Conservation (phyloP, 1,140 invertebrate genomes). For the Onthophagus taurus region DNA sequence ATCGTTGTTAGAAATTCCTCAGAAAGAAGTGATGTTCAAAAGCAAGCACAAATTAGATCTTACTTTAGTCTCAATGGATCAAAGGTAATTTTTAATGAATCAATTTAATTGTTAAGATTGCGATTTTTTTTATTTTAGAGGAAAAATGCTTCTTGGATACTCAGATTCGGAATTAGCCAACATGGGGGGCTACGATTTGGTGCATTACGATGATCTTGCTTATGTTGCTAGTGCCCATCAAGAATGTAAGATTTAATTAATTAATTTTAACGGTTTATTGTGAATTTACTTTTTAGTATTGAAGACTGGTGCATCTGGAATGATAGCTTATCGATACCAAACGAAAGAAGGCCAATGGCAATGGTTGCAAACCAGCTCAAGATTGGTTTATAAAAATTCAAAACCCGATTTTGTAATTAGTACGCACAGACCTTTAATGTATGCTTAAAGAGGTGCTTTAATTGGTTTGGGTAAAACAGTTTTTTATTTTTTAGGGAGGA, state of each 20-base stretch:
- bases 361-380: constrained; percentile 95
- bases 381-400: constrained; percentile 97
- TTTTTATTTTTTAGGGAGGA: constrained; percentile 70
- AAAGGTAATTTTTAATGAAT: constrained; percentile 50
- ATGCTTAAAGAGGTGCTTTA: constrained; percentile 40
- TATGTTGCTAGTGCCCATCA: constrained; percentile 98
- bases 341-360: constrained; percentile 93
- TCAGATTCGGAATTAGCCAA: constrained; percentile 84
- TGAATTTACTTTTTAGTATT: constrained; percentile 57
- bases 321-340: constrained; percentile 95
- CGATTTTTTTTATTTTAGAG: constrained; percentile 49
- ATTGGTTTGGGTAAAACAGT: background rate
- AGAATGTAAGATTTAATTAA: constrained; percentile 72
- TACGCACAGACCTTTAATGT: constrained; percentile 96
- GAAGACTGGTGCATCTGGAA: constrained; percentile 95
- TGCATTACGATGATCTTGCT: constrained; percentile 93
- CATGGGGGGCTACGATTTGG: constrained; percentile 92
- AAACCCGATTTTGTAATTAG: constrained; percentile 98
- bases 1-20: constrained; percentile 76
- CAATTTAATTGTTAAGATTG: background rate
- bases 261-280: constrained; percentile 13
- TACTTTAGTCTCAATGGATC: constrained; percentile 93
- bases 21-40: constrained; percentile 97
- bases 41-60: constrained; percentile 98
- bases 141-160: constrained; percentile 90